Evolutionary conservation across 2,888 invertebrate species (phyloP).

Genomic region (Nasonia oneida): DNA sequence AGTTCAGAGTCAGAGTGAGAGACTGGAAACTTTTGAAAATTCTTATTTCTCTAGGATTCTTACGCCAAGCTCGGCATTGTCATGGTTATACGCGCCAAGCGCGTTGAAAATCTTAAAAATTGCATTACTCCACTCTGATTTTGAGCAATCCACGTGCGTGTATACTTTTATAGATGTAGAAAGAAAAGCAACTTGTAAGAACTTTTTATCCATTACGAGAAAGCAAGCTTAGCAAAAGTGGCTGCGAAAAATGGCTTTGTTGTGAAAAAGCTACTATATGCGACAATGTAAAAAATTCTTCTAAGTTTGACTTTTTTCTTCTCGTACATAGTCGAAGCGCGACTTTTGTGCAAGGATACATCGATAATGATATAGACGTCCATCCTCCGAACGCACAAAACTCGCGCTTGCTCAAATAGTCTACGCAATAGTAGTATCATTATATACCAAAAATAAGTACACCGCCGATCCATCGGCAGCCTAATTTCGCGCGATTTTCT

Average conservation of each 20-base stretch:
- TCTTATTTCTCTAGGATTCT: not conserved
- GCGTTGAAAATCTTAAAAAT: not conserved
- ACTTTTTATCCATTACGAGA: constrained; percentile 46
- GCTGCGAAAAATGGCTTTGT: constrained; percentile 51
- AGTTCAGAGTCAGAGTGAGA: constrained; percentile 50
- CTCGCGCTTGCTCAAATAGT: constrained; percentile 6
- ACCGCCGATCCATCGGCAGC: not conserved
- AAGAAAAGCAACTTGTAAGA: constrained; percentile 40
- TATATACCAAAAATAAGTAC: not conserved
- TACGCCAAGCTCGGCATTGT: not conserved
- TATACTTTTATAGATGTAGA: not conserved
- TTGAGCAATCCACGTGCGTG: constrained; percentile 16
- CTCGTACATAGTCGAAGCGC: constrained; percentile 5
- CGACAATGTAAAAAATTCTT: constrained; percentile 43
- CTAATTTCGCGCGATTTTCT: constrained; percentile 17
- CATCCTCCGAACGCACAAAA: constrained; percentile 9
- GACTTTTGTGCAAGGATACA: not conserved
- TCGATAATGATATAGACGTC: not conserved
- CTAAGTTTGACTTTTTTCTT: constrained; percentile 30
- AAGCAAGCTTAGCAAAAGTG: constrained; percentile 22
- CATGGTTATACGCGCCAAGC: not conserved
- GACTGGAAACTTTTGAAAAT: not conserved
- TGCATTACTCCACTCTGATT: constrained; percentile 30
- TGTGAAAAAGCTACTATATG: constrained; percentile 26
- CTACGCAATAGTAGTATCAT: constrained; percentile 2